Evolutionary conservation across 30 jellyfish, hydroid and myxozoan genomes (phyloP), one percentile per base, ranked within the genome.

Genomic region (Cassiopea xamachana): DNA sequence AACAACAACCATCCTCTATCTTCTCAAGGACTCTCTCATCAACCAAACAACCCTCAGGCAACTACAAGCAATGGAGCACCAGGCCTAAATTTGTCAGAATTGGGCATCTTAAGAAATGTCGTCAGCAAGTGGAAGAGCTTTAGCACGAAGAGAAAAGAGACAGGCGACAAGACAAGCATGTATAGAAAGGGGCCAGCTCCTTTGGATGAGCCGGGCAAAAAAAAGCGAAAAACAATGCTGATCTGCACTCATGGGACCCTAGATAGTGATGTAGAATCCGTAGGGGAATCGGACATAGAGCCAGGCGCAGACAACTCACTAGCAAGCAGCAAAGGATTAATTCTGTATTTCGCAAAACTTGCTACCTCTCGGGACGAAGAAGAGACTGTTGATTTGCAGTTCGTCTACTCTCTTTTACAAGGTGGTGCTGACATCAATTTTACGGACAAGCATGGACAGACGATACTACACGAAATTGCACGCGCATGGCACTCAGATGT

Each of bases 181-280:
- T 92, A 86, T 85, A 82, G 98, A 45, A 86, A 92, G 48, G 98
- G 98, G 14, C 98, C 98, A 8, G 98, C 98, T 27, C 98, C 98
- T 45, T 75, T 92, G 14, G 98, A 92, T 69, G 98, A 92, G 69
- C 95, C 98, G 83, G 98, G 98, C 43, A 92, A 82, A 79, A 92
- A 87, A 50, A 92, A 87, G 60, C 95, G 98, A 15, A 82, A 88
- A 27, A 86, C 91, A 39, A 92, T 87, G 71, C 2, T 86, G 18
- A 77, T 95, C 43, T 92, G 98, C 75, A 86, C 98, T 18, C 98
- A 92, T 68, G 98, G 98, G 2, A 92, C 98, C 13, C 60, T 92
- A 39, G 98, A 92, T 70, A 92, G 98, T 67, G 93, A 92, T 83
- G 96, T 92, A 47, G 98, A 92, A 81, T 92, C 98, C 1, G 82